Evolutionary conservation across 2,797 vertebrate genomes (phyloP).

Genomic region (Acipenser transmontanus): DNA sequence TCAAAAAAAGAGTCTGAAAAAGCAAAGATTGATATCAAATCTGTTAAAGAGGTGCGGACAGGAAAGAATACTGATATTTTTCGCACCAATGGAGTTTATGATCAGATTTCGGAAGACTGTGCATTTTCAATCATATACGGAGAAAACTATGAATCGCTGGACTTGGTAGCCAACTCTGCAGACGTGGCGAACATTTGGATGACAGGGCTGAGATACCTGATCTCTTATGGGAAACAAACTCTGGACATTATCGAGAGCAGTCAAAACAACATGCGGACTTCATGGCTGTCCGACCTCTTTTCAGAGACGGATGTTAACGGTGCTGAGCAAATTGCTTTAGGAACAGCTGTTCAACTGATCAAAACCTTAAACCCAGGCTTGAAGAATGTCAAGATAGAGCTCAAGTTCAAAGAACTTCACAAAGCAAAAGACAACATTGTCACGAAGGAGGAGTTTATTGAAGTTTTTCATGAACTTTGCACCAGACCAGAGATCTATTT

Average conservation of each 20-base stretch:
- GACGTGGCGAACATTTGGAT: constrained; percentile 92
- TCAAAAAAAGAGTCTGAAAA: constrained; percentile 94
- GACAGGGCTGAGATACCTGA: constrained; percentile 80
- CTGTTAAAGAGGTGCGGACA: constrained; percentile 84
- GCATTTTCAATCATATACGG: constrained; percentile 90
- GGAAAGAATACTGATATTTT: constrained; percentile 92
- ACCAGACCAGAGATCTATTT: constrained; percentile 94
- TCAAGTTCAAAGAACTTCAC: constrained; percentile 85
- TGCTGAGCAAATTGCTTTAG: constrained; percentile 63
- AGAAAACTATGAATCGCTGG: constrained; percentile 82
- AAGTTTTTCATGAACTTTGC: constrained; percentile 90
- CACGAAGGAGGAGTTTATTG: constrained; percentile 79
- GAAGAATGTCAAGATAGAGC: constrained; percentile 75
- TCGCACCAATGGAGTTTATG: constrained; percentile 85
- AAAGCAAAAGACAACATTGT: constrained; percentile 72
- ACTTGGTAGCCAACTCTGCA: constrained; percentile 84
- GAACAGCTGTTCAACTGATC: constrained; percentile 72
- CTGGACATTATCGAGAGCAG: constrained; percentile 87
- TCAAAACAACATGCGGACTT: constrained; percentile 83
- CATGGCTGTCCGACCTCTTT: constrained; percentile 83
- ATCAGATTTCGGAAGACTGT: constrained; percentile 91
- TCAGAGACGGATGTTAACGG: constrained; percentile 61
- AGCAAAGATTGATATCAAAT: constrained; percentile 78
- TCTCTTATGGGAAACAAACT: constrained; percentile 80
- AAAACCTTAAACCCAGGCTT: constrained; percentile 78